phyloP scores from a whole-genome alignment of 2,888 invertebrate genomes.

The Minunthozetes semirufus region DNA sequence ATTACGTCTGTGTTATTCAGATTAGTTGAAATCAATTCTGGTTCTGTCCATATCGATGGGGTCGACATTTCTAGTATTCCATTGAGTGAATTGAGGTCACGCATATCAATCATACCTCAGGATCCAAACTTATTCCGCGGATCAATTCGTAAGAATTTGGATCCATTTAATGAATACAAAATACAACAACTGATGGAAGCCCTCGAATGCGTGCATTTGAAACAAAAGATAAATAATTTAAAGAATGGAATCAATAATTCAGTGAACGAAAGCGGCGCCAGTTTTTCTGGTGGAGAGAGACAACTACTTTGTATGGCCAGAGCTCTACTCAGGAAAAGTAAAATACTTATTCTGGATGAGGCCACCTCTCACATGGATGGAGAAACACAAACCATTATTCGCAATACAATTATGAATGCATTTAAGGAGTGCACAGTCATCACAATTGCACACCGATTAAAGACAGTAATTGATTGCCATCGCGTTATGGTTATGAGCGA shows the following conservation, averaged over 20 bases:
- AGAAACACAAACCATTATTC: slow-evolving; percentile 69
- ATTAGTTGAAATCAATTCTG: slow-evolving; percentile 51
- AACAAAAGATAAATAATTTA: slow-evolving; percentile 45
- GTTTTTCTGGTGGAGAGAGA: slow-evolving; percentile 31
- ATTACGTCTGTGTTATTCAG: slow-evolving; percentile 51
- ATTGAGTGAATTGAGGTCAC: slow-evolving; percentile 60
- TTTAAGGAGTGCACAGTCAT: slow-evolving; percentile 75
- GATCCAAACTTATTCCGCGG: slow-evolving; percentile 83
- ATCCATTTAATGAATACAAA: slow-evolving; percentile 71
- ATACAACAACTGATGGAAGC: slow-evolving; percentile 39
- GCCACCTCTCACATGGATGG: slow-evolving; percentile 56
- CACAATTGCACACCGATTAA: slow-evolving; percentile 63
- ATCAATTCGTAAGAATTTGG: slow-evolving; percentile 76
- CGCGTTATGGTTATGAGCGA: slow-evolving; percentile 47
- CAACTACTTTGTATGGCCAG: slow-evolving; percentile 35
- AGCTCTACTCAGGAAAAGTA: slow-evolving; percentile 25
- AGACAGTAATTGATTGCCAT: background rate
- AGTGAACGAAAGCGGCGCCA: slow-evolving; percentile 45
- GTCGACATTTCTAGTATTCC: slow-evolving; percentile 53
- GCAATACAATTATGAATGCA: slow-evolving; percentile 65
- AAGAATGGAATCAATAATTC: slow-evolving; percentile 27
- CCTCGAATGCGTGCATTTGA: slow-evolving; percentile 25
- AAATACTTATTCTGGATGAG: slow-evolving; percentile 29
- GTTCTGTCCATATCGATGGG: slow-evolving; percentile 50
- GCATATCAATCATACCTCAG: slow-evolving; percentile 69